A percentile compares a stretch with the other conserved stretches of the same genome.
These are phyloP conservation scores for Pararge aegeria DNA, from an alignment of 1,140 invertebrate genomes.

Conservation along the genomic window DNA sequence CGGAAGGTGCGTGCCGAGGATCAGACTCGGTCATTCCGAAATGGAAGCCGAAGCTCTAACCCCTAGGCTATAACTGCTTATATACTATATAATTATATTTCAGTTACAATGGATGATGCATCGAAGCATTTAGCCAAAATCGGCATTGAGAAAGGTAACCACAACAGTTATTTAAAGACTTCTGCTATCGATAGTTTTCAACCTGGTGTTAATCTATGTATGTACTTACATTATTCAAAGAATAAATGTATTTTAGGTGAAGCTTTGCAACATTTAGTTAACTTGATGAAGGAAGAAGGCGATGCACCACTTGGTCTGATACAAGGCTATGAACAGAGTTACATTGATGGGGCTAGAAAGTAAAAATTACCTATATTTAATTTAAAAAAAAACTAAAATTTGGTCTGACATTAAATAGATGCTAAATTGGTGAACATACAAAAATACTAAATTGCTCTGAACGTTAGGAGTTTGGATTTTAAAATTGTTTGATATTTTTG, in stretches of 20 bases:
- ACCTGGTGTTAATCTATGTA: not conserved
- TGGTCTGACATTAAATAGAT: too few relatives aligned
- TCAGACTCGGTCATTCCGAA: too few relatives aligned
- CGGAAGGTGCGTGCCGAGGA: too few relatives aligned
- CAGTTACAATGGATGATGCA: constrained; percentile 52
- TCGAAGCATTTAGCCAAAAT: constrained; percentile 54
- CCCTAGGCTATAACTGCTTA: too few relatives aligned
- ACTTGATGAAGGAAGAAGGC: constrained; percentile 51
- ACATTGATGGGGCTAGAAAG: constrained; percentile 52
- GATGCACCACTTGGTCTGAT: constrained; percentile 41
- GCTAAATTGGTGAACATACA: not conserved
- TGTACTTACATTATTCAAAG: too few relatives aligned
- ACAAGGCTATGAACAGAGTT: constrained; percentile 56
- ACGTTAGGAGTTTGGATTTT: not conserved
- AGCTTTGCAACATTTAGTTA: constrained; percentile 48
- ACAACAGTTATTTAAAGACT: too few relatives aligned
- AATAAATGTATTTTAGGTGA: constrained; percentile 33
- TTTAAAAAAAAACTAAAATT: too few relatives aligned
- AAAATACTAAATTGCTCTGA: not conserved
- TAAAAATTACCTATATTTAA: too few relatives aligned
- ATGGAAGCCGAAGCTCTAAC: too few relatives aligned
- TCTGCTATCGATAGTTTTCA: too few relatives aligned
- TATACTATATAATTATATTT: too few relatives aligned
- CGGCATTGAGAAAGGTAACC: constrained; percentile 50
- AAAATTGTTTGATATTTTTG: constrained; percentile 10